Evolutionary conservation across 2,888 invertebrate genomes (phyloP).

Genomic region (Apamea crenata): DNA sequence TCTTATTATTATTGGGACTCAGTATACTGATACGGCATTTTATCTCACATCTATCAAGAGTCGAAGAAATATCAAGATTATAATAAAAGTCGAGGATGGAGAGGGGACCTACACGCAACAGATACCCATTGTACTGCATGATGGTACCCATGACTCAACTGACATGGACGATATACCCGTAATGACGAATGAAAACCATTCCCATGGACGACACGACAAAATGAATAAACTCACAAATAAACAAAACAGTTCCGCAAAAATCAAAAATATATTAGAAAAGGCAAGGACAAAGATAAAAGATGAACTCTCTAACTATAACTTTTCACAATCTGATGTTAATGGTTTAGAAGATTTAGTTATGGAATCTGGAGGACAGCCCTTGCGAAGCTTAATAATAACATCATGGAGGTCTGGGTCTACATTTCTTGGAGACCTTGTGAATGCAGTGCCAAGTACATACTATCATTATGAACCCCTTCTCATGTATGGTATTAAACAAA

Average conservation of each 20-base stretch:
- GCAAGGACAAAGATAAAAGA: constrained; percentile 81
- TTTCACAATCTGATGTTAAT: constrained; percentile 81
- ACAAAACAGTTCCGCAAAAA: constrained; percentile 61
- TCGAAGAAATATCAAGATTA: constrained; percentile 82
- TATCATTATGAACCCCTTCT: constrained; percentile 98
- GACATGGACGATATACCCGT: not conserved
- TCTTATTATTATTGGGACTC: constrained; percentile 86
- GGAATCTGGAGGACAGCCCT: constrained; percentile 93
- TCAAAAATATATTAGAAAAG: constrained; percentile 82
- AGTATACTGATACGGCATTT: constrained; percentile 87
- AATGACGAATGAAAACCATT: not conserved
- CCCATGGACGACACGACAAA: not conserved
- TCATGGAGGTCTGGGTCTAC: constrained; percentile 98
- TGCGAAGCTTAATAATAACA: constrained; percentile 95
- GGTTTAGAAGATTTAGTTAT: constrained; percentile 92
- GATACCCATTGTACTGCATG: constrained; percentile 72
- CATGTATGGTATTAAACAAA: constrained; percentile 95
- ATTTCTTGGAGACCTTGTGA: constrained; percentile 96
- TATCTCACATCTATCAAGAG: constrained; percentile 81
- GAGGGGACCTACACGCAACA: constrained; percentile 76
- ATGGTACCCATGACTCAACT: constrained; percentile 69
- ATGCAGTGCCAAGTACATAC: constrained; percentile 95
- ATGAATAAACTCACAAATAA: not conserved
- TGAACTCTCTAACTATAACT: constrained; percentile 83
- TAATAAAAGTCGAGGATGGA: constrained; percentile 90